Conservation (phyloP, 2,113 vertebrate species). For the Microcebus tavaratra region DNA sequence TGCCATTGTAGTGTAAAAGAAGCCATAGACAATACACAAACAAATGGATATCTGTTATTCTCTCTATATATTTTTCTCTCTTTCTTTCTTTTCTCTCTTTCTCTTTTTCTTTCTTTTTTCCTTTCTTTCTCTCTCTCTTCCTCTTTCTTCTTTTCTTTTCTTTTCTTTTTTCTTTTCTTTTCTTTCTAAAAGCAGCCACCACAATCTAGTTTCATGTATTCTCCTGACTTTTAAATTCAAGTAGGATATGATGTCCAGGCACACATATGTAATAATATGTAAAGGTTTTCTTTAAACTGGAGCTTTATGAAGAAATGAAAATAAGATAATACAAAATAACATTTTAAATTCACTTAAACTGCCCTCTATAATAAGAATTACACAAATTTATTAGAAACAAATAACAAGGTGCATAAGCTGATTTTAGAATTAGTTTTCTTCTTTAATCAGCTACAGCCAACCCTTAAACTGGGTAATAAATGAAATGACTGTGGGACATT, state of each 20-base stretch:
- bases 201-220: background rate
- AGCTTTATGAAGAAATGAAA: background rate
- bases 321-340: background rate
- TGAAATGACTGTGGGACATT: background rate
- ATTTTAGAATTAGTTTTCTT: background rate
- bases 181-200: background rate
- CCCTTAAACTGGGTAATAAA: background rate
- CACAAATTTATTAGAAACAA: background rate
- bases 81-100: background rate
- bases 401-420: background rate
- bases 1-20: background rate
- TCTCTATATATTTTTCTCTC: background rate
- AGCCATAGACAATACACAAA: accelerated
- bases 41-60: background rate
- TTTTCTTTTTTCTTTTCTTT: background rate
- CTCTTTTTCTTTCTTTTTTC: no score
- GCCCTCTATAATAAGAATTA: background rate
- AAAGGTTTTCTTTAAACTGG: background rate
- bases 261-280: no score
- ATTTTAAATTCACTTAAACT: background rate
- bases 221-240: background rate
- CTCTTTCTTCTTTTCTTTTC: no score
- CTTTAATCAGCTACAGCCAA: background rate
- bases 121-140: no score
- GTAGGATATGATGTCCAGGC: background rate